Evolutionary conservation across 1,140 invertebrate genomes (phyloP), one percentile per base, ranked within the genome.

Genomic region (Xylocopa sonorina): DNA sequence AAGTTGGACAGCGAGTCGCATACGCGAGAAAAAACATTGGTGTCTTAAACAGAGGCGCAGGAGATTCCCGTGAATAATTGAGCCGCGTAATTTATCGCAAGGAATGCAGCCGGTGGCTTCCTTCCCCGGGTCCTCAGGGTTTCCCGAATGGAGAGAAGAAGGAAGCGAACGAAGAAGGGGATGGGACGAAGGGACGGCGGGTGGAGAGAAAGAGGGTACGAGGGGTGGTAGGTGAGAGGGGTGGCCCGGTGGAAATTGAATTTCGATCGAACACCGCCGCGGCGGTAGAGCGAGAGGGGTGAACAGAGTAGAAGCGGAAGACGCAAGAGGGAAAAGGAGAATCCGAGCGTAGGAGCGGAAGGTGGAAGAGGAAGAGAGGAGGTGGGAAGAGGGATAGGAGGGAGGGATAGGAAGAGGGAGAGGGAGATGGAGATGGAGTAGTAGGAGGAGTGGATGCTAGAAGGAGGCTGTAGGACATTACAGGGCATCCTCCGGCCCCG

Each of bases 61-160:
- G 87, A 91, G 87, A 92, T 91, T 92, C 89, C 88, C 84, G 89
- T 91, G 89, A 92, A 92, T 92, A 91, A 92, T 92, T 92, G 90
- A 92, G 89, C 88, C 88, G 86, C 87, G 89, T 92, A 92, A 92
- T 92, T 91, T 90, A 92, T 92, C 89, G 89, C 85, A 84, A 88
- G 90, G 90, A 92, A 91, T 91, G 90, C 88, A 91, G 87, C 82
- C 86, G 78, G 78, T 82, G 76, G 83, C 87, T 90, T 88, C 83
- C 88, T 90, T 85, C 84, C 80, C 84, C 87, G 84, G 87, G 84
- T 88, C 86, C 87, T 86, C 73, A 76, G 74, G 84, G 81, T 83
- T 83, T 78, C 69, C 88, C 74, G 83, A 83, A 77, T 78, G 67
- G 58, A 57, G 81, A 81, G 74, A 69, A 81, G 74, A 69, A 48